phyloP scores from a whole-genome alignment of 2,113 vertebrate species.

The Hippoglossus stenolepis region DNA sequence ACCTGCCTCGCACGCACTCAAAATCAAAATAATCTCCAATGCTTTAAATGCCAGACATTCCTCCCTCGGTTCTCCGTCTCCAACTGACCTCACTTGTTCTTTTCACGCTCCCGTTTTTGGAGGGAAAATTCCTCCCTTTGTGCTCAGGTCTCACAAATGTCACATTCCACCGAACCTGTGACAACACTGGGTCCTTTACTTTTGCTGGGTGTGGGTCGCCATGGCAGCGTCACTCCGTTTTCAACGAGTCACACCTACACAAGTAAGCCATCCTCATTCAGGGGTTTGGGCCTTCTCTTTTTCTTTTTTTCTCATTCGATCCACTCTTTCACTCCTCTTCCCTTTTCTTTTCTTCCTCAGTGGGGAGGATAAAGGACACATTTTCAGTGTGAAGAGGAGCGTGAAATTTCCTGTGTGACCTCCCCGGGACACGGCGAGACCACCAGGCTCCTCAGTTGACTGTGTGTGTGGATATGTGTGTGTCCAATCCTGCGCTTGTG shows the following conservation, averaged over 20 bases:
- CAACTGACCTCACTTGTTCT: slow-evolving; percentile 24
- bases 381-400: slow-evolving; percentile 73
- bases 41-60: slow-evolving; percentile 52
- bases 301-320: slow-evolving; percentile 15
- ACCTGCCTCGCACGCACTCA: neutral
- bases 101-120: slow-evolving; percentile 29
- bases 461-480: slow-evolving; percentile 36
- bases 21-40: neutral
- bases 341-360: slow-evolving; percentile 39
- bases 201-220: slow-evolving; percentile 57
- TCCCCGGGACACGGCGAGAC: slow-evolving; percentile 59
- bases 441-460: slow-evolving; percentile 62
- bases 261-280: slow-evolving; percentile 60
- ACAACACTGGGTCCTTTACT: slow-evolving; percentile 34
- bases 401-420: slow-evolving; percentile 75
- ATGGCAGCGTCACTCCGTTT: slow-evolving; percentile 23
- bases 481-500: slow-evolving; percentile 14
- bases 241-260: slow-evolving; percentile 52
- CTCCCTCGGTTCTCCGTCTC: slow-evolving; percentile 16
- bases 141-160: slow-evolving; percentile 40
- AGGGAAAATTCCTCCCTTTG: slow-evolving; percentile 66
- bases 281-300: slow-evolving; percentile 12
- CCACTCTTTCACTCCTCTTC: slow-evolving; percentile 47
- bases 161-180: slow-evolving; percentile 68
- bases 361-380: slow-evolving; percentile 65